Conservation (phyloP, 2,113 vertebrate species). For the Lathamus discolor region DNA sequence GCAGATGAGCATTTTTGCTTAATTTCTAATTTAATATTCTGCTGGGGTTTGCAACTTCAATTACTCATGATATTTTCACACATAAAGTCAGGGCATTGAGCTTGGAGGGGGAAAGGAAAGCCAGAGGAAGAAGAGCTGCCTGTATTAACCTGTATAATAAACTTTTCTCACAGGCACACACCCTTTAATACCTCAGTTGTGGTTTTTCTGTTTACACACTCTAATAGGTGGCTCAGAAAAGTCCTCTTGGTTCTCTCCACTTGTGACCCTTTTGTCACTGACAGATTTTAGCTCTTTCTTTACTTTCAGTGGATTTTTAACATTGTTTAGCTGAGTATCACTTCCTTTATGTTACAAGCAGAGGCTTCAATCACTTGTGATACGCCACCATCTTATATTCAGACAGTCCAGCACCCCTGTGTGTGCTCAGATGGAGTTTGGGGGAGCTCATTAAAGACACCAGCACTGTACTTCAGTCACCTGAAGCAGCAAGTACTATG, state of each 20-base stretch:
- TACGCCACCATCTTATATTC: accelerated
- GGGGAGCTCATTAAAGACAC: background rate
- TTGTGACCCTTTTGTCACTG: background rate
- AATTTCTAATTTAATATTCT: slow-evolving; percentile 66
- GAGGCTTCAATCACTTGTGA: background rate
- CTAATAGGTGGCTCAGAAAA: background rate
- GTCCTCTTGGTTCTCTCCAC: background rate
- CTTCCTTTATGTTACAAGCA: background rate
- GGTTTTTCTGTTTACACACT: background rate
- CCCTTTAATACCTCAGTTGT: background rate
- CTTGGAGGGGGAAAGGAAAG: background rate
- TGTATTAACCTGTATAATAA: background rate
- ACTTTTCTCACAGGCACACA: background rate
- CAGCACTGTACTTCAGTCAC: background rate
- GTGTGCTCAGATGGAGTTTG: background rate
- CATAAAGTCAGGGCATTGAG: background rate
- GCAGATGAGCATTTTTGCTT: slow-evolving; percentile 36
- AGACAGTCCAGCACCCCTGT: background rate
- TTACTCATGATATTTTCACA: slow-evolving; percentile 51
- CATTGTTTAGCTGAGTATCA: background rate
- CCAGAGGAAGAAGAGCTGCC: background rate
- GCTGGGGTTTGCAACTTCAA: slow-evolving; percentile 31
- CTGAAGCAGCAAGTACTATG: background rate
- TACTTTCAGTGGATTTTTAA: background rate
- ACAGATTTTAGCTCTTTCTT: background rate